phyloP scores from a whole-genome alignment of 2,113 vertebrate genomes.

The Elachura formosa region DNA sequence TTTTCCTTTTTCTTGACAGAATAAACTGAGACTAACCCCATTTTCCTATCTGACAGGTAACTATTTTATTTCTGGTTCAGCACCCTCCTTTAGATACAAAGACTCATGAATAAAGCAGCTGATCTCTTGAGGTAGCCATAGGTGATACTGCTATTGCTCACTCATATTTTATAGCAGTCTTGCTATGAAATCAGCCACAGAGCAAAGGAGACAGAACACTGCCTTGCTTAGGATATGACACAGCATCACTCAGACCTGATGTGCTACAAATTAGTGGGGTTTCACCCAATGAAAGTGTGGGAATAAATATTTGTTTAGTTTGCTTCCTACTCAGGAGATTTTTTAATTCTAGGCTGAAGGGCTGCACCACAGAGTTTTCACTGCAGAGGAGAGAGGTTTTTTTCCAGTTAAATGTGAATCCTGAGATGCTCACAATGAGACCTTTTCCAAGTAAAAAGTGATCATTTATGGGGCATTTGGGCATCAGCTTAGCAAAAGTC shows the following conservation, averaged over 20 bases:
- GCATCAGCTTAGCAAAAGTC: background rate
- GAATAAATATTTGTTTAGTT: background rate
- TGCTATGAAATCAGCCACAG: background rate
- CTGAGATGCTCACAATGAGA: background rate
- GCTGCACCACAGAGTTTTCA: background rate
- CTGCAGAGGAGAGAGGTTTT: background rate
- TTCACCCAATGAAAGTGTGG: background rate
- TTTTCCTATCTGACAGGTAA: background rate
- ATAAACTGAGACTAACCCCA: background rate
- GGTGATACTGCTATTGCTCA: background rate
- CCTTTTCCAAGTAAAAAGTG: background rate
- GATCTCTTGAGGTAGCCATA: background rate
- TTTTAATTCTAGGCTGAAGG: background rate
- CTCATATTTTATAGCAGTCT: background rate
- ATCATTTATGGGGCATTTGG: background rate
- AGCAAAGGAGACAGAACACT: background rate
- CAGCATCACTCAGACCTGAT: background rate
- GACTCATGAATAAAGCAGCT: background rate
- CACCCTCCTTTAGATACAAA: background rate
- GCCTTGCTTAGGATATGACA: background rate
- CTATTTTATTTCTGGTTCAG: background rate
- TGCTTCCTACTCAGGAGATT: background rate
- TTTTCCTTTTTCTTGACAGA: background rate
- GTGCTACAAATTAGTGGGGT: background rate
- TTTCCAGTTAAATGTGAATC: background rate